Base-by-base conservation (phyloP, 2,888 invertebrate species). In the Caenorhabditis japonica region DNA sequence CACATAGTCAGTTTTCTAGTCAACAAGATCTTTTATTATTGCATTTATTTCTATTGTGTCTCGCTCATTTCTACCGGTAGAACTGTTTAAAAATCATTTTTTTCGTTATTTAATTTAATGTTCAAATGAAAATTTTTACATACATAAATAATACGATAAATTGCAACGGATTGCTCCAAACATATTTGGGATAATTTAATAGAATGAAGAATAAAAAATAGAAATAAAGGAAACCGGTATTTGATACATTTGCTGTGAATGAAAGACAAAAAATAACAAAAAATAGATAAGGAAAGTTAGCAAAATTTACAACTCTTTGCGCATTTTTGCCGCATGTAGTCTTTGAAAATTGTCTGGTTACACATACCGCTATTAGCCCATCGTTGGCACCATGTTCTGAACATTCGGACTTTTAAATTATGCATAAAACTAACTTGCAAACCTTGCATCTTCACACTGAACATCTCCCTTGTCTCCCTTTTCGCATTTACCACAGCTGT, bases 291-390 rank as follows among this genome's bases (percentile, higher is more conserved):
- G 4, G 21, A 46, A 46, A 30, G 21, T 66, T 17, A 78, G 51
- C 80, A 80, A 15, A 78, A 74, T 60, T 80, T 72, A 66, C 86
- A 86, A 44, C 83, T 84, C 33, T 80, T 76, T 4, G 82, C 75
- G 56, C 86, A 86, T 47, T 84, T 85, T 8, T 69, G 62, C 17
- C 72, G 62, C 86, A 86, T 87, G 66, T 87, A 86, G 47, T 81
- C 80, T 47, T 84, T 69, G 72, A 85, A 85, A 34, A 85, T 76
- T 0, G 75, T 74, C 46, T 83, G 81, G 4, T 61, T 76, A 47
- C 84, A 86, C 84, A 85, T 83, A 33, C 86, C 86, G 51, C 78
- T 82, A 44, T 68, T 72, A 4, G 86, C 86, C 86, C 86, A 86
- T 52, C 84, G 53, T 23, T 79, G 75, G 53, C 86, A 86, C 86